Percentiles rank a stretch among this genome's conserved stretches.
Conservation (phyloP, 2,797 vertebrate species). For the Varecia variegata region DNA sequence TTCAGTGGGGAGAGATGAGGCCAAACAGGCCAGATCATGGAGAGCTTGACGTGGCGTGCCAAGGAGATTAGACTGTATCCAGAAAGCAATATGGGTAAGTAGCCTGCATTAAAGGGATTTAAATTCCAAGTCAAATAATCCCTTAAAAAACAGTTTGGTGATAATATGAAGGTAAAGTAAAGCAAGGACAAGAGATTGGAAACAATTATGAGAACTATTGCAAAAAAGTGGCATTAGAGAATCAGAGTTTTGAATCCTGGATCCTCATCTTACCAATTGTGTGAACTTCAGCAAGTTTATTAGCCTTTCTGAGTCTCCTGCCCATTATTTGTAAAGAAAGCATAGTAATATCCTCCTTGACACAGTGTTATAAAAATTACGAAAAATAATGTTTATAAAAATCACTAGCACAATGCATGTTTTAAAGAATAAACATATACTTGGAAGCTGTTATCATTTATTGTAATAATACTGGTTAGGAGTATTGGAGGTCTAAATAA, state of each 20-base stretch:
- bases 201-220: background rate
- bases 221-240: background rate
- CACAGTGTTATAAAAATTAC: background rate
- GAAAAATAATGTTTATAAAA: slow-evolving; percentile 7
- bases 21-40: background rate
- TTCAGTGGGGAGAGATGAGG: background rate
- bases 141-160: background rate
- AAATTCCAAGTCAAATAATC: background rate
- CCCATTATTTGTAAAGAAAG: background rate
- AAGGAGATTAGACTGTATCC: background rate
- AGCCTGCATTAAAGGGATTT: background rate
- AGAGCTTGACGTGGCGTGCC: background rate
- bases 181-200: background rate
- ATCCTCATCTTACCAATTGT: background rate
- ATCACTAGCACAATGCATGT: background rate
- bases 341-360: background rate
- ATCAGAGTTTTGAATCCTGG: background rate
- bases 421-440: background rate
- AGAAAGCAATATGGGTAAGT: background rate
- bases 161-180: background rate
- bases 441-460: background rate
- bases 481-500: background rate
- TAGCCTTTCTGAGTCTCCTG: background rate
- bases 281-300: background rate
- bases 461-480: background rate